phyloP scores from a whole-genome alignment of 2,797 vertebrate genomes.

The Siniperca scherzeri region DNA sequence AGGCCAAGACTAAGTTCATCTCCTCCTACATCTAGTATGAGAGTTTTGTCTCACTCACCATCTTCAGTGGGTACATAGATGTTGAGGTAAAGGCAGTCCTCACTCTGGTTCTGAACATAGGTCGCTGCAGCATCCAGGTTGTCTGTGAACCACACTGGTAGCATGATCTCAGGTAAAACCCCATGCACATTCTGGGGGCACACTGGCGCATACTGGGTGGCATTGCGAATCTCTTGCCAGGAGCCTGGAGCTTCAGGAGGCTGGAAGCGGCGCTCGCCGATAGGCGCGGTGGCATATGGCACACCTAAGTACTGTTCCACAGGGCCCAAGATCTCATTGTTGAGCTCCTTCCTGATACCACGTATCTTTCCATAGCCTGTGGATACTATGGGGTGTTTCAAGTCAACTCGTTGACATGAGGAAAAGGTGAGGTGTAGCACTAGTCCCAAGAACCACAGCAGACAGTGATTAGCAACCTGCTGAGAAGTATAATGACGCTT shows the following conservation, averaged over 20 bases:
- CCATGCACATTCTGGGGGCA: slow-evolving; percentile 95
- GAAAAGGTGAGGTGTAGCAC: slow-evolving; percentile 83
- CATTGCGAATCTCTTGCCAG: slow-evolving; percentile 93
- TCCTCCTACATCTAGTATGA: neutral
- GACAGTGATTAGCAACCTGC: slow-evolving; percentile 77
- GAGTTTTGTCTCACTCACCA: slow-evolving; percentile 72
- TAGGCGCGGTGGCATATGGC: slow-evolving; percentile 92
- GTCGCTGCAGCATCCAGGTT: slow-evolving; percentile 93
- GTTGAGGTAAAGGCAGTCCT: slow-evolving; percentile 97
- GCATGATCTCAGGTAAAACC: slow-evolving; percentile 94
- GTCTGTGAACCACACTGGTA: slow-evolving; percentile 96
- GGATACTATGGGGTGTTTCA: slow-evolving; percentile 85
- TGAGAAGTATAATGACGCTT: slow-evolving; percentile 67
- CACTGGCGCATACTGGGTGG: slow-evolving; percentile 92
- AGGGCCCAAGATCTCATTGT: slow-evolving; percentile 94
- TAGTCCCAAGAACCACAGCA: slow-evolving; percentile 85
- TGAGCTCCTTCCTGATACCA: slow-evolving; percentile 89
- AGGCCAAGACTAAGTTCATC: neutral
- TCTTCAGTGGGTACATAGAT: slow-evolving; percentile 89
- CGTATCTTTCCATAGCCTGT: slow-evolving; percentile 87
- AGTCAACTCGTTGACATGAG: slow-evolving; percentile 86
- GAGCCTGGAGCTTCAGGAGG: slow-evolving; percentile 94
- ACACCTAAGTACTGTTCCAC: slow-evolving; percentile 94
- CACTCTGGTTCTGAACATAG: slow-evolving; percentile 95
- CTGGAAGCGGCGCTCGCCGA: slow-evolving; percentile 93